Evolutionary conservation across 2,888 invertebrate genomes (phyloP), one percentile per base, ranked within the genome.

Genomic region (Hanleya hanleyi): DNA sequence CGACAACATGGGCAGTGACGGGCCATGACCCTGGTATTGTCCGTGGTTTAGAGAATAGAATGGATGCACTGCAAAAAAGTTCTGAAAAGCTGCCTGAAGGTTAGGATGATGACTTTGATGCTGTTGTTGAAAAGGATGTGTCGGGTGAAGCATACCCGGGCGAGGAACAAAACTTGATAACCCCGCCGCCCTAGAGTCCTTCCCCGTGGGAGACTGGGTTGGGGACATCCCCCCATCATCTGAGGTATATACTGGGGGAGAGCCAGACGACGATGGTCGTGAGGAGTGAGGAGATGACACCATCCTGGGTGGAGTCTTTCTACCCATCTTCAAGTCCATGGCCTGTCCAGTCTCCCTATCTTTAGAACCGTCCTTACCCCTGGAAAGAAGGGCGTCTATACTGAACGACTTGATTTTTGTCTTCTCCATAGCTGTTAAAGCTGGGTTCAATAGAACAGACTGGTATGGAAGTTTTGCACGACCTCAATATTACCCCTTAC

Each of bases 321-420:
- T 64, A 4, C 15, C 57, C 32, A 57, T 32, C 57, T 57, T 57
- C 4, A 22, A 7, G 22, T 22, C 29, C 57, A 29, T 57, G 12
- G 32, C 22, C 32, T 2, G 57, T 47, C 22, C 22, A 32, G 22
- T 57, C 1, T 22, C 32, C 15, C 29, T 26, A 1, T 57, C 57
- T 29, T 22, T 29, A 29, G 7, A 15, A 57, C 22, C 4, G 15
- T 57, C 57, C 9, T 57, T 57, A 15, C 57, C 93, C 69, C 94
- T 93, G 0, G 96, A 96, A 1, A 97, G 91, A 1, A 97, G 90
- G 0, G 97, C 96, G 86, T 97, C 97, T 80, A 97, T 97, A 87
- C 97, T 96, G 87, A 97, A 97, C 0, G 96, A 96, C 32, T 57
- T 57, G 12, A 32, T 18, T 68, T 95, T 95, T 71, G 78, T 38